phyloP scores from a whole-genome alignment of 2,888 invertebrate species.

The Chamaedrilus cognettii region DNA sequence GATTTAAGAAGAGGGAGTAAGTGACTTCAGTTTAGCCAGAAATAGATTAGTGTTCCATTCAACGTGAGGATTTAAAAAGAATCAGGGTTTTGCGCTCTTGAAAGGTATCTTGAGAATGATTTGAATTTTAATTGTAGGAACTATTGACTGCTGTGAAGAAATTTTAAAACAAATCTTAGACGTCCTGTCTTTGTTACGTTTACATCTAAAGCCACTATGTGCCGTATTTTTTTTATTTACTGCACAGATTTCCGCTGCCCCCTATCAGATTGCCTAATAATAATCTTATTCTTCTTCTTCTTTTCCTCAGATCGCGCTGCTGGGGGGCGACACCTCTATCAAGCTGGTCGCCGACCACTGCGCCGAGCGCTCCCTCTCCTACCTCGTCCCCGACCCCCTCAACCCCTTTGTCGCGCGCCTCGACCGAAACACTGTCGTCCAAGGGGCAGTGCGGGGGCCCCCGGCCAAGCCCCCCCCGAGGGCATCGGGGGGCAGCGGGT shows the following conservation, averaged over 20 bases:
- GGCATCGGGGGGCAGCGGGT: too few relatives aligned
- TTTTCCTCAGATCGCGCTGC: constrained; percentile 11
- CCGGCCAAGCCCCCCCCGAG: not conserved
- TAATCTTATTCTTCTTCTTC: not conserved
- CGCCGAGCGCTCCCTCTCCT: constrained; percentile 12
- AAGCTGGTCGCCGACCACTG: constrained; percentile 11
- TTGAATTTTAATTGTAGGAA: too few relatives aligned
- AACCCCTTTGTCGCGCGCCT: constrained; percentile 7
- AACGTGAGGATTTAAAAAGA: too few relatives aligned
- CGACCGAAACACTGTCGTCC: constrained; percentile 23
- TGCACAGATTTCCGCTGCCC: not conserved
- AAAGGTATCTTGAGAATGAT: too few relatives aligned
- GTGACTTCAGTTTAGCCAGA: too few relatives aligned
- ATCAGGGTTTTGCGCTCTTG: too few relatives aligned
- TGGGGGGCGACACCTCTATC: constrained; percentile 8
- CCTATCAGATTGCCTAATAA: not conserved
- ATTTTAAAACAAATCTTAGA: too few relatives aligned
- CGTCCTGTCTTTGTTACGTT: too few relatives aligned
- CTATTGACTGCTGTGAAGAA: too few relatives aligned
- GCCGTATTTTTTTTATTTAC: not conserved
- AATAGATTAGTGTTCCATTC: too few relatives aligned
- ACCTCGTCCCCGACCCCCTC: constrained; percentile 5
- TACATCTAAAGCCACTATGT: too few relatives aligned
- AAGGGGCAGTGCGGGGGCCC: constrained; percentile 25
- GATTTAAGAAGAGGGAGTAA: too few relatives aligned